Conservation (phyloP, 2,888 invertebrate species). For the Ophion obscuratus region DNA sequence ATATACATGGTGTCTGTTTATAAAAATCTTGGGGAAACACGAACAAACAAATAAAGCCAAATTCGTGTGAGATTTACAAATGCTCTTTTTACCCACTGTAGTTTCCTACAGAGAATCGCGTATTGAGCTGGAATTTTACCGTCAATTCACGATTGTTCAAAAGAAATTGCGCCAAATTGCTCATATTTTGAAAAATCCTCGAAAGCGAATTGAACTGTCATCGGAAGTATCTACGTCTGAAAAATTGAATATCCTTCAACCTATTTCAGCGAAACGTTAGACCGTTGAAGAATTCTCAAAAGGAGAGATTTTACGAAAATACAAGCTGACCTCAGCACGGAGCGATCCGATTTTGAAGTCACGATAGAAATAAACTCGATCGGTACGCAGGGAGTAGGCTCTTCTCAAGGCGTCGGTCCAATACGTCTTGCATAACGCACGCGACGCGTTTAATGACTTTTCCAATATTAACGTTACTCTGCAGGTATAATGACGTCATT, state of each 20-base stretch:
- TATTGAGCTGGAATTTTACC: background rate
- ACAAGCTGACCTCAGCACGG: background rate
- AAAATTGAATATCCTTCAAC: background rate
- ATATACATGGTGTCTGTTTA: no score
- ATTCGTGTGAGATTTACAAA: no score
- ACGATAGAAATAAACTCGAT: background rate
- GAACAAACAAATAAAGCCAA: no score
- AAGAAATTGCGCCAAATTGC: background rate
- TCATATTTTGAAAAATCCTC: background rate
- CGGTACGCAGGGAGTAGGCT: background rate
- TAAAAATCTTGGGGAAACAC: no score
- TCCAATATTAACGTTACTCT: conserved; percentile 57
- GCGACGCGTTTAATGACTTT: conserved; percentile 51
- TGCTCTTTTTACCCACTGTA: background rate
- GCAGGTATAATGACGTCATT: conserved; percentile 63
- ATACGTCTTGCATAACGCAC: conserved; percentile 28
- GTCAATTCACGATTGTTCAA: background rate
- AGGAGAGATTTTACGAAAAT: background rate
- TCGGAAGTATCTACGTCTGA: background rate
- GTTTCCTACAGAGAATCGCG: background rate
- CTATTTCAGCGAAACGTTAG: background rate
- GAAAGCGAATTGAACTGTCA: background rate
- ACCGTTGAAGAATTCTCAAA: background rate
- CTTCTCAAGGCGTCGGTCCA: conserved; percentile 2
- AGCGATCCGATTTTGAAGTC: background rate